Conservation (phyloP, 2,113 vertebrate genomes). For the Pogonocichla stellata region DNA sequence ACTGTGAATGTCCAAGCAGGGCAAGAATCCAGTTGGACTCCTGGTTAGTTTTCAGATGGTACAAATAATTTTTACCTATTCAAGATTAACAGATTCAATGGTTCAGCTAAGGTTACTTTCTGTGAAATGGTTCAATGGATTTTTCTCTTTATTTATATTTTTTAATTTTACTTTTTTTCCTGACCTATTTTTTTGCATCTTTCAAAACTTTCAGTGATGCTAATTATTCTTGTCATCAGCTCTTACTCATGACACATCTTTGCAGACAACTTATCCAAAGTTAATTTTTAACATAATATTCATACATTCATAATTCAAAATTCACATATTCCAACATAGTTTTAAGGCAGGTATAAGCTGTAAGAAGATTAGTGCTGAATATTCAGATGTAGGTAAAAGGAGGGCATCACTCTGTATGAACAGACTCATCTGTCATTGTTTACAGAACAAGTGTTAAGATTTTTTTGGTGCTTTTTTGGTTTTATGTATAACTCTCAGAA, state of each 20-base stretch:
- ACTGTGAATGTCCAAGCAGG: background rate
- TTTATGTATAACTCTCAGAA: background rate
- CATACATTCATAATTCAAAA: background rate
- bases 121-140: background rate
- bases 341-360: background rate
- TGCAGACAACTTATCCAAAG: background rate
- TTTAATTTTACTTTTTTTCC: background rate
- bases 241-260: background rate
- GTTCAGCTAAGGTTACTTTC: background rate
- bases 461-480: background rate
- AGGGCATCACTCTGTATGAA: background rate
- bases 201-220: background rate
- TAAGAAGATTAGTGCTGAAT: background rate
- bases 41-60: background rate
- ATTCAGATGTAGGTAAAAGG: background rate
- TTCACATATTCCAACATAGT: background rate
- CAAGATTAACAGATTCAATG: background rate
- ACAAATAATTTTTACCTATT: background rate
- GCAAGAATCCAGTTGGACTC: background rate
- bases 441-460: background rate
- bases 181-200: background rate
- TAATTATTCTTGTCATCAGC: constrained; percentile 34
- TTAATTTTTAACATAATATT: constrained; percentile 9
- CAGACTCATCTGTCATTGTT: background rate
- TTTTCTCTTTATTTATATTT: background rate